phyloP scores from a whole-genome alignment of 1,140 invertebrate genomes.

The Aethina tumida region DNA sequence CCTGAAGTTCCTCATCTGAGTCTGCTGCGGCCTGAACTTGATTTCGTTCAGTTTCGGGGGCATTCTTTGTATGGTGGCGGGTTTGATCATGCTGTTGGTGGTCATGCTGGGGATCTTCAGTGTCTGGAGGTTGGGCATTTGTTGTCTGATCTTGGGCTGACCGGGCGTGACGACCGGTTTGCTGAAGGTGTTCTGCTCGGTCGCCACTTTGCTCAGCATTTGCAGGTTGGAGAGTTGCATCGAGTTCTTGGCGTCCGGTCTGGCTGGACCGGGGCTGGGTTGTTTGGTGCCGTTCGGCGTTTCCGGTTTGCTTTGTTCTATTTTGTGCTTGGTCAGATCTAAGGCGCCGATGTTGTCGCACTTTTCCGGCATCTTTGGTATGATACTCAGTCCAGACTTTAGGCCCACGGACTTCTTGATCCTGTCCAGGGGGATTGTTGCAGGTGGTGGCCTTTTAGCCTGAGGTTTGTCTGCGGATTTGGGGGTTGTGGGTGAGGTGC shows the following conservation, averaged over 20 bases:
- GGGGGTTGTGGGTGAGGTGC: slow-evolving; percentile 12
- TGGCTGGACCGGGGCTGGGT: slow-evolving; percentile 12
- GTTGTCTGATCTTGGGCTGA: slow-evolving; percentile 16
- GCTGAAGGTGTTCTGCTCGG: slow-evolving; percentile 25
- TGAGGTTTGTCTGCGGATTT: slow-evolving; percentile 8
- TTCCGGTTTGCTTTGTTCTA: slow-evolving; percentile 16
- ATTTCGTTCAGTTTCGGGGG: slow-evolving; percentile 32
- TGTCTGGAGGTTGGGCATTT: slow-evolving; percentile 28
- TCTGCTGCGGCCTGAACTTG: slow-evolving; percentile 27
- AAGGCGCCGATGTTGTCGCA: slow-evolving; percentile 28
- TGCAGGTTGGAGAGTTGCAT: slow-evolving; percentile 29
- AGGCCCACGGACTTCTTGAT: slow-evolving; percentile 30
- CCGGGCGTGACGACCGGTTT: slow-evolving; percentile 16
- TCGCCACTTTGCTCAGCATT: slow-evolving; percentile 34
- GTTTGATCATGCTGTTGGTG: slow-evolving; percentile 5
- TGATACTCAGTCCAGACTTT: slow-evolving; percentile 32
- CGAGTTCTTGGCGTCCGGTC: slow-evolving; percentile 15
- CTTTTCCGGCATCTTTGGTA: slow-evolving; percentile 25
- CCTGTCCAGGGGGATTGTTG: slow-evolving; percentile 32
- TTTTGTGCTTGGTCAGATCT: slow-evolving; percentile 29
- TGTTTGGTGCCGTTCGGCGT: slow-evolving; percentile 15
- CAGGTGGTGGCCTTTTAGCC: slow-evolving; percentile 29
- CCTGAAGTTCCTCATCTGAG: slow-evolving; percentile 27
- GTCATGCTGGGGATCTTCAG: slow-evolving; percentile 20
- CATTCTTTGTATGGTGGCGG: slow-evolving; percentile 23